phyloP scores from a whole-genome alignment of 2,888 invertebrate species.

The Trachelus iudaicus region DNA sequence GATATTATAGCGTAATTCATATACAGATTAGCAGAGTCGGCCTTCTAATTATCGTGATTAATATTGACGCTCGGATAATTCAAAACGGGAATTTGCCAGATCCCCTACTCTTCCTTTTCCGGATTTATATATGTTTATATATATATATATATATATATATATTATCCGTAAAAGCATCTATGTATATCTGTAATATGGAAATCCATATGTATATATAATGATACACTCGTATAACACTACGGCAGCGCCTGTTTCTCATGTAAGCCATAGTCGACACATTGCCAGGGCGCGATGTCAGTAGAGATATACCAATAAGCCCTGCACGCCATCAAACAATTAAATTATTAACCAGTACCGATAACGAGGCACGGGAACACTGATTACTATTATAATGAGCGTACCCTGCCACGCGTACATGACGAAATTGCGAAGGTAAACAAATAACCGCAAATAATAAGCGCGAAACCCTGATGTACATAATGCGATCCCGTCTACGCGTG shows the following conservation, averaged over 20 bases:
- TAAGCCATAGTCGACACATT: background rate
- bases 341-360: slow-evolving; percentile 64
- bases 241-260: background rate
- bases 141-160: too few relatives aligned
- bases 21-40: slow-evolving; percentile 37
- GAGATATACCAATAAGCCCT: slow-evolving; percentile 61
- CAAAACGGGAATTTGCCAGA: slow-evolving; percentile 1
- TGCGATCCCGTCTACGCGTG: too few relatives aligned
- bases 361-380: slow-evolving; percentile 55
- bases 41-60: slow-evolving; percentile 39
- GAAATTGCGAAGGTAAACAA: slow-evolving; percentile 9
- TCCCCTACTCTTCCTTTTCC: slow-evolving; percentile 3
- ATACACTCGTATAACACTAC: too few relatives aligned
- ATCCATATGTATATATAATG: background rate
- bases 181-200: background rate
- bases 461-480: too few relatives aligned
- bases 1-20: slow-evolving; percentile 31
- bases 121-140: background rate
- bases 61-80: slow-evolving; percentile 35
- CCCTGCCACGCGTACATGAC: slow-evolving; percentile 16
- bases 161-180: background rate
- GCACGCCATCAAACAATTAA: slow-evolving; percentile 65
- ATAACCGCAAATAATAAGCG: slow-evolving; percentile 9
- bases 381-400: slow-evolving; percentile 56
- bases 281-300: slow-evolving; percentile 44